Evolutionary conservation across 2,888 invertebrate genomes (phyloP).

Genomic region (Phyto melanocephala): DNA sequence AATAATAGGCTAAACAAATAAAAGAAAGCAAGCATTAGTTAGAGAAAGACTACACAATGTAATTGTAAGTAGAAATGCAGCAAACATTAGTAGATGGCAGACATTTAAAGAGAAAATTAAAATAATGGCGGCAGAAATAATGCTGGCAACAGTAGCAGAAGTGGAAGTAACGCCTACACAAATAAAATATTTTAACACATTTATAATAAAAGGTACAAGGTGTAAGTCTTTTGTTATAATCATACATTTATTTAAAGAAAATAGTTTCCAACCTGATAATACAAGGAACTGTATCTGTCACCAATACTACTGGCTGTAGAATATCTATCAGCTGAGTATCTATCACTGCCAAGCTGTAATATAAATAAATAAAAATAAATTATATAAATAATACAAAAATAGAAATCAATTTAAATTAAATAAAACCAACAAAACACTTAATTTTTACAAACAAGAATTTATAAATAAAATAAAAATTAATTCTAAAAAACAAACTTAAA

Average conservation of each 20-base stretch:
- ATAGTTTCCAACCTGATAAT: slow-evolving; percentile 72
- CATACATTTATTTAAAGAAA: no score
- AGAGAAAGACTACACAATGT: not conserved
- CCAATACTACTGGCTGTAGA: slow-evolving; percentile 71
- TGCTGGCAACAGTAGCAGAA: not conserved
- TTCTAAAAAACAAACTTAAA: no score
- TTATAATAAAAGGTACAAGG: no score
- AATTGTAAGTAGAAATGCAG: not conserved
- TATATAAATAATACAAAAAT: slow-evolving; percentile 4
- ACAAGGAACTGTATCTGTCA: slow-evolving; percentile 74
- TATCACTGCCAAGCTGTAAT: slow-evolving; percentile 57
- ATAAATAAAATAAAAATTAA: not conserved
- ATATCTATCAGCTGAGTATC: slow-evolving; percentile 55
- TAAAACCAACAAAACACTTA: not conserved
- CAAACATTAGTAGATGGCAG: not conserved
- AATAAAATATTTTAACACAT: not conserved
- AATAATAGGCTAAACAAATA: slow-evolving; percentile 45
- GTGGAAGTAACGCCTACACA: not conserved
- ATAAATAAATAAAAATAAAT: slow-evolving; percentile 46
- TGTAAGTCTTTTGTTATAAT: no score
- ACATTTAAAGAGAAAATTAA: slow-evolving; percentile 8
- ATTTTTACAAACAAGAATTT: not conserved
- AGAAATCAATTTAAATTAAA: not conserved
- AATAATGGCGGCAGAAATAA: not conserved
- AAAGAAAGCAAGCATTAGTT: not conserved